Conservation (phyloP, 2,113 vertebrate genomes). For the Diphyllodes magnificus region DNA sequence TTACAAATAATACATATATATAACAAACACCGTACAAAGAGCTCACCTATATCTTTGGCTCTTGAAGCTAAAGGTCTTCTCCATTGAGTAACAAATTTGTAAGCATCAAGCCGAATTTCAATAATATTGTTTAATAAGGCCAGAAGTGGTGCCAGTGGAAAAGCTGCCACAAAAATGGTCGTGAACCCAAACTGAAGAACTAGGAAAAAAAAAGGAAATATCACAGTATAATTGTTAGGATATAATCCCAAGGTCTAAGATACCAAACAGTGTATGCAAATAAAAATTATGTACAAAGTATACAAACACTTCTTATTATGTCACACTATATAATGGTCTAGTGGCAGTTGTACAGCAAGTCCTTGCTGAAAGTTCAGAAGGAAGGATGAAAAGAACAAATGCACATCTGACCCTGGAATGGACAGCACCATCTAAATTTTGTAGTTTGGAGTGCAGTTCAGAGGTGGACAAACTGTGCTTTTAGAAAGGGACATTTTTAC, state of each 20-base stretch:
- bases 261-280: not conserved
- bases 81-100: slow-evolving; percentile 97
- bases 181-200: slow-evolving; percentile 97
- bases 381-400: not conserved
- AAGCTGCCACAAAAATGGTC: slow-evolving; percentile 96
- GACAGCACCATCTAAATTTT: not conserved
- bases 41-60: slow-evolving; percentile 93
- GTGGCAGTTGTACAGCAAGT: not conserved
- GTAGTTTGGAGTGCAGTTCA: not conserved
- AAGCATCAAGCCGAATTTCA: slow-evolving; percentile 94
- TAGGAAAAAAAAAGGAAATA: not conserved
- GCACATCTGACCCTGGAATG: not conserved
- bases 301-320: not conserved
- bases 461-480: not conserved
- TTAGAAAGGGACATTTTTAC: not conserved
- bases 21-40: not conserved
- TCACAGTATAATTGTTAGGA: not conserved
- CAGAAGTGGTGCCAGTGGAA: slow-evolving; percentile 91
- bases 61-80: slow-evolving; percentile 89
- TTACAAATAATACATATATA: not conserved
- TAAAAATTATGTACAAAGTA: not conserved
- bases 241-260: not conserved
- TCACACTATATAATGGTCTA: not conserved
- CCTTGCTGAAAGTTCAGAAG: not conserved
- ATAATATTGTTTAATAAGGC: slow-evolving; percentile 96